Conservation (phyloP, 2,797 vertebrate species). For the Helicolenus hilgendorfi region DNA sequence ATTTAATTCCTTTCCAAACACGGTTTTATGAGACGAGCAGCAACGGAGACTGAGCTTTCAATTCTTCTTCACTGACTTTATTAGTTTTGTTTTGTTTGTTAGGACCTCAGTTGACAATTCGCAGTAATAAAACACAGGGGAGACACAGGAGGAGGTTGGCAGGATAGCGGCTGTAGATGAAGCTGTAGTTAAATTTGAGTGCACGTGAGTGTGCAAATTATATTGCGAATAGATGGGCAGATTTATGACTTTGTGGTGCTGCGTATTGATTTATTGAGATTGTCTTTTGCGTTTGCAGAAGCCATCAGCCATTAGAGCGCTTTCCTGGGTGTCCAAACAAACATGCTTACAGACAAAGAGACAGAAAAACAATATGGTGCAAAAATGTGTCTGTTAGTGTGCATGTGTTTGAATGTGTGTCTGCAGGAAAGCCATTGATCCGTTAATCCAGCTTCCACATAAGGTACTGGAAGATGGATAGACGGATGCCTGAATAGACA, state of each 20-base stretch:
- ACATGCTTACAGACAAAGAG: background rate
- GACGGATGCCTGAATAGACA: background rate
- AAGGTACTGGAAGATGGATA: background rate
- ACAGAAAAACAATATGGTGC: background rate
- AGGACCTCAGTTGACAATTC: constrained; percentile 36
- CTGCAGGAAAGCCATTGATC: background rate
- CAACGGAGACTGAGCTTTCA: constrained; percentile 36
- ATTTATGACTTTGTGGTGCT: constrained; percentile 15
- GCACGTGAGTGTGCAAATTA: background rate
- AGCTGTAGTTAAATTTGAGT: constrained; percentile 16
- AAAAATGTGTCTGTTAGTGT: background rate
- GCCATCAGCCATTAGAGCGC: background rate
- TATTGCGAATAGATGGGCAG: background rate
- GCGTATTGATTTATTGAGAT: constrained; percentile 28
- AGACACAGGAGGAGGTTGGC: background rate
- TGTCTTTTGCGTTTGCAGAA: constrained; percentile 12
- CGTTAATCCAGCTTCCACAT: background rate
- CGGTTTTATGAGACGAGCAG: constrained; percentile 55
- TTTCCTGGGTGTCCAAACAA: background rate
- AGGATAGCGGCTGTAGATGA: constrained; percentile 20
- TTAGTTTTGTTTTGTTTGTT: constrained; percentile 55
- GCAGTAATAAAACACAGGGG: constrained; percentile 47
- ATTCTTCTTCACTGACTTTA: constrained; percentile 50
- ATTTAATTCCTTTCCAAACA: constrained; percentile 32
- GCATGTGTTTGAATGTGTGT: background rate